These are phyloP conservation scores for Psilanteris sp. DNA, from an alignment of 1,140 invertebrate species.

Conservation along the genomic window DNA sequence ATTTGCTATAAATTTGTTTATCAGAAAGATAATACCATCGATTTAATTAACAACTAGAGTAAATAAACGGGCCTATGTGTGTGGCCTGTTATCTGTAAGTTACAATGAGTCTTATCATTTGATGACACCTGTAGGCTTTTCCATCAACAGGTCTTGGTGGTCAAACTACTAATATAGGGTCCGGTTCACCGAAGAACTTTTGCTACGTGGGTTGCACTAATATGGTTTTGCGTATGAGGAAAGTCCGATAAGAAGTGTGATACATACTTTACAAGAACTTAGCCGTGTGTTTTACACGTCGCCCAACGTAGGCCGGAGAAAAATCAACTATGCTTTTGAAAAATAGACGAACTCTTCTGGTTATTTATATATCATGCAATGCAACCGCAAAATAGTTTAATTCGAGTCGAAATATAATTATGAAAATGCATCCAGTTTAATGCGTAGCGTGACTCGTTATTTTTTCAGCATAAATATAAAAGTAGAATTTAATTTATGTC, in stretches of 20 bases:
- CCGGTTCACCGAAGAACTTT: conserved; percentile 40
- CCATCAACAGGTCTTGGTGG: conserved; percentile 41
- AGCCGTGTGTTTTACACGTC: conserved; percentile 38
- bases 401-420: conserved; percentile 5
- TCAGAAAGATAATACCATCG: conserved; percentile 6
- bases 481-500: too few species aligned
- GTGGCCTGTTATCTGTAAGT: conserved; percentile 25
- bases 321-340: conserved; percentile 34
- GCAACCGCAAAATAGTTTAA: conserved; percentile 8
- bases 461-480: too few species aligned
- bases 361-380: conserved; percentile 44
- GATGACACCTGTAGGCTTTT: conserved; percentile 51
- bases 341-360: conserved; percentile 26
- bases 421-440: background rate
- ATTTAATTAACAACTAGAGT: conserved; percentile 21
- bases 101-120: conserved; percentile 46
- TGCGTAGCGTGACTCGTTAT: too few species aligned
- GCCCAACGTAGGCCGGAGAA: conserved; percentile 33
- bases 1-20: conserved; percentile 1
- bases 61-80: conserved; percentile 28
- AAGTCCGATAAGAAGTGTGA: conserved; percentile 52
- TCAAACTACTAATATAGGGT: conserved; percentile 50
- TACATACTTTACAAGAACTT: conserved; percentile 44
- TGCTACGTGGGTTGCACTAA: conserved; percentile 49
- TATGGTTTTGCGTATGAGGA: conserved; percentile 52